phyloP scores from a whole-genome alignment of 2,113 vertebrate genomes.

The Ameiurus melas region DNA sequence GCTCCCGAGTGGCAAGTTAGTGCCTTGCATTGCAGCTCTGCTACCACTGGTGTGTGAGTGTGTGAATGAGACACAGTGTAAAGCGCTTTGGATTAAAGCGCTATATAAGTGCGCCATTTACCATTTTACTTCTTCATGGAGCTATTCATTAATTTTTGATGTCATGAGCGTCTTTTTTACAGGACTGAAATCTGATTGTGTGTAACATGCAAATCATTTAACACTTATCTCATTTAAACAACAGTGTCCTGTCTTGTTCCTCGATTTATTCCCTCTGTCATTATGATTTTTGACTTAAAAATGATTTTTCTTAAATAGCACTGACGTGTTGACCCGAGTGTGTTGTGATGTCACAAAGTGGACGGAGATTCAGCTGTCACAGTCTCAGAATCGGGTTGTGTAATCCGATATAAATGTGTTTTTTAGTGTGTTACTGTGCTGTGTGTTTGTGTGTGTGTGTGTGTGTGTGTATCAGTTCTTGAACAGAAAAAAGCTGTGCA shows the following conservation, averaged over 20 bases:
- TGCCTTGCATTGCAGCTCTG: no score
- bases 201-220: background rate
- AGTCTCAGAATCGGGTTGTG: background rate
- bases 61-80: no score
- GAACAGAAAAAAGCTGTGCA: background rate
- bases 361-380: background rate
- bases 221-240: background rate
- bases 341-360: background rate
- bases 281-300: background rate
- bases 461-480: background rate
- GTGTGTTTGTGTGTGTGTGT: background rate
- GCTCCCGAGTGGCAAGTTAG: no score
- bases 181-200: background rate
- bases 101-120: no score
- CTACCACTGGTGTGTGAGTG: no score
- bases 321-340: background rate
- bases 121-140: no score
- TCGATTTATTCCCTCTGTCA: background rate
- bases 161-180: no score
- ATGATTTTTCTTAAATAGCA: background rate
- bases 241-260: background rate
- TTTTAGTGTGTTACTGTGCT: background rate
- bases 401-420: background rate
- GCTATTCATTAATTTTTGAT: no score
- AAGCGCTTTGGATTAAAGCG: no score